A percentile compares a stretch with the other conserved stretches of the same genome.
Conservation (phyloP, 2,113 vertebrate species). For the Anarhynchus alexandrinus region DNA sequence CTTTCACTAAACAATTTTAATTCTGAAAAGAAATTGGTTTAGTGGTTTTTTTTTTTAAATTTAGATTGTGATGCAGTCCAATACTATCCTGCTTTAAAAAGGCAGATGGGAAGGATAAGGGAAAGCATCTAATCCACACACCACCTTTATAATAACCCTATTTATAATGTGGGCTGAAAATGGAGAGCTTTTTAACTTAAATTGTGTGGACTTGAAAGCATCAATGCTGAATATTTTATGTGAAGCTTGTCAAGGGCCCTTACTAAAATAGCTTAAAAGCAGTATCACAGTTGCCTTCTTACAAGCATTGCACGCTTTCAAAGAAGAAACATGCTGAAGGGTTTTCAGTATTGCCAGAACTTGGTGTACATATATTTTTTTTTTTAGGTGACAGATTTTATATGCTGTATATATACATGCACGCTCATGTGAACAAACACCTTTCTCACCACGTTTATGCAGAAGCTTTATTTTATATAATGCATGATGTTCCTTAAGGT, state of each 20-base stretch:
- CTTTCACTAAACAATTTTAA: background rate
- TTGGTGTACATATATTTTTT: background rate
- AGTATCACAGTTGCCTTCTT: constrained; percentile 20
- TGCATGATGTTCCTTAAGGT: background rate
- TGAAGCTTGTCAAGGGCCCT: constrained; percentile 48
- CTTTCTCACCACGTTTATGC: background rate
- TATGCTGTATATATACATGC: background rate
- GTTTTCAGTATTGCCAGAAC: constrained; percentile 35
- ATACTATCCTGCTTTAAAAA: background rate
- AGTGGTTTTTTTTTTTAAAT: background rate
- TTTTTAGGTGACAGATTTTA: constrained; percentile 43
- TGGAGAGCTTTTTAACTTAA: constrained; percentile 42
- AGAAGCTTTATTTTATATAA: background rate
- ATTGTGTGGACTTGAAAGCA: constrained; percentile 59
- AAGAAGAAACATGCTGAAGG: constrained; percentile 48
- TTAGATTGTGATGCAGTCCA: background rate
- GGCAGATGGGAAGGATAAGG: background rate
- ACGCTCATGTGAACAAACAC: constrained; percentile 9
- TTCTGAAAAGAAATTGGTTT: background rate
- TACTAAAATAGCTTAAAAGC: constrained; percentile 53
- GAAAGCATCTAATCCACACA: background rate
- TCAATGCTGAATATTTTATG: constrained; percentile 65
- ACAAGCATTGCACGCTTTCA: constrained; percentile 32
- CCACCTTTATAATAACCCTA: constrained; percentile 38
- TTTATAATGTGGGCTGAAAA: constrained; percentile 6